Percentiles rank a stretch among this genome's conserved stretches.
Evolutionary conservation across 2,797 vertebrate genomes (phyloP).

Genomic region (Hydrolagus colliei): DNA sequence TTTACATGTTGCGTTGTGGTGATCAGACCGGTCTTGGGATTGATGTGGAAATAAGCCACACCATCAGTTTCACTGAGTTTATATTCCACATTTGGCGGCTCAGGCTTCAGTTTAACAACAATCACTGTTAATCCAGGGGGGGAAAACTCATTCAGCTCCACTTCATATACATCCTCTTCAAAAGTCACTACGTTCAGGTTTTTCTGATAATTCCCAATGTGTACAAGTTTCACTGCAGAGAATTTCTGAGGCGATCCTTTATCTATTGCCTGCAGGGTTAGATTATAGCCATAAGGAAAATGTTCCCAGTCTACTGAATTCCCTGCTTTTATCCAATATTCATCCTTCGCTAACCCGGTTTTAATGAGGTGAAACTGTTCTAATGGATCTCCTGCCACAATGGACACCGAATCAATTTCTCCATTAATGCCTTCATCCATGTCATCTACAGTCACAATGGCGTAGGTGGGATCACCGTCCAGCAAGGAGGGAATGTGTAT

Average conservation of each 20-base stretch:
- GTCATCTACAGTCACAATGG: slow-evolving; percentile 75
- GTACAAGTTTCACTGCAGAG: slow-evolving; percentile 66
- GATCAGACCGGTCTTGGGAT: slow-evolving; percentile 77
- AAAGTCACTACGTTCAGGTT: slow-evolving; percentile 61
- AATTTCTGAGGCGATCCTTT: slow-evolving; percentile 78
- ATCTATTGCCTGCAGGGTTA: slow-evolving; percentile 88
- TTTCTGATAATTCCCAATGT: slow-evolving; percentile 60
- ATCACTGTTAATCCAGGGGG: slow-evolving; percentile 78
- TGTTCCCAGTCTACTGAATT: slow-evolving; percentile 70
- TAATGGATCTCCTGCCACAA: slow-evolving; percentile 75
- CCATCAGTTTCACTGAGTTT: slow-evolving; percentile 69
- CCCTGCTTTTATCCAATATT: slow-evolving; percentile 74
- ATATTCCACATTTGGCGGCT: slow-evolving; percentile 75
- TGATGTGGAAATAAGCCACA: slow-evolving; percentile 74
- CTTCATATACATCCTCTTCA: slow-evolving; percentile 71
- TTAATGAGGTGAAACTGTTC: slow-evolving; percentile 73
- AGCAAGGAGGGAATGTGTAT: slow-evolving; percentile 63
- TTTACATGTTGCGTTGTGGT: slow-evolving; percentile 74
- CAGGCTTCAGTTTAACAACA: slow-evolving; percentile 69
- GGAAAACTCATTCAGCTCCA: slow-evolving; percentile 80
- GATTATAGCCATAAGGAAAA: slow-evolving; percentile 74
- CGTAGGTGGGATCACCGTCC: slow-evolving; percentile 73
- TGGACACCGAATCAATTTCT: slow-evolving; percentile 78
- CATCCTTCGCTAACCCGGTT: slow-evolving; percentile 63
- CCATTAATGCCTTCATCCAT: slow-evolving; percentile 82